phyloP scores from a whole-genome alignment of 2,888 invertebrate genomes.

The Cataglyphis albicans region DNA sequence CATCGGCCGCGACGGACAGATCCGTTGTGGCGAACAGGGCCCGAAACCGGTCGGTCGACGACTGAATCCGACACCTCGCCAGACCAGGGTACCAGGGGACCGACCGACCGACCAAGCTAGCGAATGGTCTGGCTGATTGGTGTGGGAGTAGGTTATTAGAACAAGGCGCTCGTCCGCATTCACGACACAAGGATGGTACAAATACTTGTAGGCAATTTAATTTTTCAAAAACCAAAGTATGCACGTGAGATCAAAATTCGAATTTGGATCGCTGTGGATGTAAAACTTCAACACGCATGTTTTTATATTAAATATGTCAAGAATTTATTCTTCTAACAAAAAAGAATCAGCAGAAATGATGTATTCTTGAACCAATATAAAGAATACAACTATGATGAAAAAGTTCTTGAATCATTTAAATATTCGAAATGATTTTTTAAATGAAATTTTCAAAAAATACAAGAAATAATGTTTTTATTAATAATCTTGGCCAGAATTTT shows the following conservation, averaged over 20 bases:
- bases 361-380: not conserved
- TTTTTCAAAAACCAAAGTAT: not conserved
- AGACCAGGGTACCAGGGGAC: conserved; percentile 17
- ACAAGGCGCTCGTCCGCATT: conserved; percentile 75
- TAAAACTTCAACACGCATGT: not conserved
- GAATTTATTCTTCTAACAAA: conserved; percentile 5
- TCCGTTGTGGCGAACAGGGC: conserved; percentile 64
- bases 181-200: conserved; percentile 51
- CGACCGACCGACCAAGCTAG: not conserved
- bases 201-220: conserved; percentile 4
- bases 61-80: conserved; percentile 70
- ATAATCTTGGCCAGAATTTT: not conserved
- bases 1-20: conserved; percentile 64
- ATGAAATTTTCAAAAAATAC: not conserved
- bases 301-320: not conserved
- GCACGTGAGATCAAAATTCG: not conserved
- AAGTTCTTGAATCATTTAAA: conserved; percentile 8
- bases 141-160: conserved; percentile 85
- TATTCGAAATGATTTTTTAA: not conserved
- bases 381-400: not conserved
- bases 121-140: conserved; percentile 21
- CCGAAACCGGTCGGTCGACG: conserved; percentile 76
- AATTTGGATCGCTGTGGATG: not conserved
- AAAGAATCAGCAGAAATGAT: not conserved
- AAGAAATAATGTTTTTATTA: not conserved